A percentile compares a stretch with the other conserved stretches of the same genome.
phyloP scores from a whole-genome alignment of 2,797 vertebrate species.

The Poecilia velifera region DNA sequence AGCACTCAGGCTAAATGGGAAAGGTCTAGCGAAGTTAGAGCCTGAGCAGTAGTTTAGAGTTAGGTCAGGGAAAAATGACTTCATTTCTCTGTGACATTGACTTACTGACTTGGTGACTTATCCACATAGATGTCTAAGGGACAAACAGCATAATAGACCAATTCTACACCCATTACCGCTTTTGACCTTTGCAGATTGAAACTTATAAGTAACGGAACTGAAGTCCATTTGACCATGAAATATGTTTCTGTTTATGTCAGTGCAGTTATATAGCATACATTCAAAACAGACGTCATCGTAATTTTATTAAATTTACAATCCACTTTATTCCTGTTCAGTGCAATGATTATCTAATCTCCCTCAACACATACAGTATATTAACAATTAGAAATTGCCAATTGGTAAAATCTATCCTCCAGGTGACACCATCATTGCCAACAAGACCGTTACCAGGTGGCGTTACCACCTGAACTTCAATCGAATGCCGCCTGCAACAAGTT shows the following conservation, averaged over 20 bases:
- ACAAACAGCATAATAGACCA: constrained; percentile 11
- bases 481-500: no score
- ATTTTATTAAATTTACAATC: neutral
- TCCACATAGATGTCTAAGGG: neutral
- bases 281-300: neutral
- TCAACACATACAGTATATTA: neutral
- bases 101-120: constrained; percentile 20
- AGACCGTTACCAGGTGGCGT: neutral
- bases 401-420: neutral
- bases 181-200: constrained; percentile 9
- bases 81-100: constrained; percentile 21
- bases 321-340: neutral
- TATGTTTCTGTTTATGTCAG: neutral
- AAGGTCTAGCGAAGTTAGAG: constrained; percentile 59
- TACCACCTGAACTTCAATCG: no score
- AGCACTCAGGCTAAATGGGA: constrained; percentile 59
- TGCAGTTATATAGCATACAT: neutral
- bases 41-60: constrained; percentile 43
- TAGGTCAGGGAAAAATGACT: constrained; percentile 42
- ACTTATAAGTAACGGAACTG: neutral
- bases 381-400: neutral
- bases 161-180: neutral
- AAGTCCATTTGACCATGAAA: neutral
- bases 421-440: neutral
- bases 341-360: neutral